Evolutionary conservation across 2,888 invertebrate species (phyloP).

Genomic region (Eledone cirrhosa): DNA sequence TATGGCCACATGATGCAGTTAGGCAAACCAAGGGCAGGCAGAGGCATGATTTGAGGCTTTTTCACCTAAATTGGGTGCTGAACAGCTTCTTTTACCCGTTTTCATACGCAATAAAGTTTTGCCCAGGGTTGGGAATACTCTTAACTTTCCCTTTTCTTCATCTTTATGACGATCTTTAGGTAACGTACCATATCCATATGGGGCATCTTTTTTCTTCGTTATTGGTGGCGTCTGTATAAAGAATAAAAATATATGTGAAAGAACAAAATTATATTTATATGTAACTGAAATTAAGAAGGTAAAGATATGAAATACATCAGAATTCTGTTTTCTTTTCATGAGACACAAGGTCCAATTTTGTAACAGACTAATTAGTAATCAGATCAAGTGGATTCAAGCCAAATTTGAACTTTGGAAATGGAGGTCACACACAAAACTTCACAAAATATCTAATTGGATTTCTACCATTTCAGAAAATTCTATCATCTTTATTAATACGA

Average conservation of each 20-base stretch:
- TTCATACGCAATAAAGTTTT: constrained; percentile 69
- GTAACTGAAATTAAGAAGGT: no score
- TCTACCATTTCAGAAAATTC: no score
- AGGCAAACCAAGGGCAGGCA: constrained; percentile 25
- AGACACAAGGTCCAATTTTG: no score
- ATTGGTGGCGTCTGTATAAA: constrained; percentile 76
- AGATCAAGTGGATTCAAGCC: no score
- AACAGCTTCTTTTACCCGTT: constrained; percentile 78
- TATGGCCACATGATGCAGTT: constrained; percentile 8
- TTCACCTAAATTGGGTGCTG: constrained; percentile 91
- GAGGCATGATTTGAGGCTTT: constrained; percentile 37
- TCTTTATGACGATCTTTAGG: constrained; percentile 49
- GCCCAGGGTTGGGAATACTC: constrained; percentile 73
- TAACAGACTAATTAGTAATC: no score
- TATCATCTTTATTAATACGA: no score
- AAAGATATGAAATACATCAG: no score
- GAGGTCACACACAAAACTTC: no score
- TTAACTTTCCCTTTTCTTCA: constrained; percentile 23
- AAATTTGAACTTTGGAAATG: no score
- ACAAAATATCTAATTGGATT: no score
- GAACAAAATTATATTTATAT: no score
- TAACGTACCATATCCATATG: constrained; percentile 59
- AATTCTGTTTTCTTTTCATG: no score
- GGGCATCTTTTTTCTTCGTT: constrained; percentile 38
- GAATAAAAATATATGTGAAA: constrained; percentile 17